Evolutionary conservation across 2,113 vertebrate genomes (phyloP).

Genomic region (Circaetus cinerascens): DNA sequence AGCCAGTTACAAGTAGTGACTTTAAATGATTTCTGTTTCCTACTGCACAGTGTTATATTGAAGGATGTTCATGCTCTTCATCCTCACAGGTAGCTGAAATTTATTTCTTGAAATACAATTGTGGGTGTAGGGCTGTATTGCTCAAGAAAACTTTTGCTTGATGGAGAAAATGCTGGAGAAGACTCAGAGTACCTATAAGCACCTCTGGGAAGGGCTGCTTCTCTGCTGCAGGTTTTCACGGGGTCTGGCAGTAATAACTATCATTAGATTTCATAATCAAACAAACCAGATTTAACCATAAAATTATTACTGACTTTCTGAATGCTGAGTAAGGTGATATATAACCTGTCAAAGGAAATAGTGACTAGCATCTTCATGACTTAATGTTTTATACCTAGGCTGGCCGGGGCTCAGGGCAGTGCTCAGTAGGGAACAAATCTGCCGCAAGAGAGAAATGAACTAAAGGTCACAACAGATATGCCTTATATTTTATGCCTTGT

Average conservation of each 20-base stretch:
- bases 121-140: not conserved
- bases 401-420: not conserved
- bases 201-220: not conserved
- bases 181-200: not conserved
- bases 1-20: not conserved
- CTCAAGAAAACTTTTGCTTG: not conserved
- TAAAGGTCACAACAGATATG: not conserved
- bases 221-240: not conserved
- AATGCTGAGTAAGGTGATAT: accelerated
- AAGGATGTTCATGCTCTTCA: not conserved
- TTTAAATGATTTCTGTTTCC: not conserved
- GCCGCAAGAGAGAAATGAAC: not conserved
- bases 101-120: not conserved
- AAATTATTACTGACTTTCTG: not conserved
- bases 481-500: not conserved
- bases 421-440: not conserved
- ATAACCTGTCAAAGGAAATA: not conserved
- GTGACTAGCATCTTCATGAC: not conserved
- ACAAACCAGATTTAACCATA: not conserved
- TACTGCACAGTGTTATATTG: not conserved
- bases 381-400: not conserved
- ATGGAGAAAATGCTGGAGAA: not conserved
- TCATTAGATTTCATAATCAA: not conserved
- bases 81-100: not conserved
- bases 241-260: not conserved